Base-by-base conservation (phyloP, 2,888 invertebrate genomes). In the Balanococcus diminutus region DNA sequence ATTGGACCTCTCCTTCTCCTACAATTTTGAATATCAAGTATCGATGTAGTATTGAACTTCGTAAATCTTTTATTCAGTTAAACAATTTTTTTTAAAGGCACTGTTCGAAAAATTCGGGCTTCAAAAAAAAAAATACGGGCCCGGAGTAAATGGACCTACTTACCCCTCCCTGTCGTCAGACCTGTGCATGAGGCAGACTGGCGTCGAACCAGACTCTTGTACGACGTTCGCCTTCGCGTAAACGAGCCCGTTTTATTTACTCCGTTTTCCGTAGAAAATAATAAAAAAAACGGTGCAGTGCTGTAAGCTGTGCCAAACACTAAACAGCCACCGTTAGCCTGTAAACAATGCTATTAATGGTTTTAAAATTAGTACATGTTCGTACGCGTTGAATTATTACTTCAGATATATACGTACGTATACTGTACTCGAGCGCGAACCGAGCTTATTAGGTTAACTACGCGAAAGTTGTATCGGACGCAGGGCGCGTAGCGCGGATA, bases 251-350 rank as follows among this genome's bases (percentile, higher is more conserved):
- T 39, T 51, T 82, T 82, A 51, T 51, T 82, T 82, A 82, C 82
- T 46, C 22, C 19, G 75, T 36, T 36, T 79, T 32, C 28, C 11
- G 51, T 82, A n/a, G 46, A 56, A 56, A 79, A 79, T 79, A 79
- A 79, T 32, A 79, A 79, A 67, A 67, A 67, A 28, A 31, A 31
- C 31, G 31, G 11, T 82, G 32, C 46, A 16, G 28, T 56, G n/a
- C n/a, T n/a, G 82, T 82, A 82, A 82, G 56, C 82, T 82, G 82
- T 82, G 82, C 82, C 82, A 82, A 82, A 82, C 82, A 82, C 42
- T 82, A 56, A 51, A 51, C 82, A 82, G 82, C 46, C 46, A 51
- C 31, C 31, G 31, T 82, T 56, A 81, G 32, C 56, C 82, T 46
- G 82, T 82, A 82, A 82, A 82, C 82, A 82, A 82, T 82, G 56